These are phyloP conservation scores for Megathymus violae DNA, from an alignment of 1,140 invertebrate genomes.

Conservation along the genomic window DNA sequence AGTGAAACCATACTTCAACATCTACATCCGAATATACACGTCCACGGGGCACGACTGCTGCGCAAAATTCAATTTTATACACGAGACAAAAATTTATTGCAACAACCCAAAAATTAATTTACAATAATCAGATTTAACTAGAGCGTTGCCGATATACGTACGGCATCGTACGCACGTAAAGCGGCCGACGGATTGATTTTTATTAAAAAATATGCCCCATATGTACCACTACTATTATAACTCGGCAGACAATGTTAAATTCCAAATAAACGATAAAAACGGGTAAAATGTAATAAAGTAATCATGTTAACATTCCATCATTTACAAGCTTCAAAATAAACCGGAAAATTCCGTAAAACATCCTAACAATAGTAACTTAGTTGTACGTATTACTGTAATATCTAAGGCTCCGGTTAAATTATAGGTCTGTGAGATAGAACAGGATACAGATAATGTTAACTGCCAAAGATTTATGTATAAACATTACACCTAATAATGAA, in stretches of 20 bases:
- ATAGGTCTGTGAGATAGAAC: neutral
- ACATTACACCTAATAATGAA: no score
- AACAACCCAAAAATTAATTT: slow-evolving; percentile 73
- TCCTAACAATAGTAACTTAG: slow-evolving; percentile 42
- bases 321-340: slow-evolving; percentile 65
- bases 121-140: slow-evolving; percentile 24
- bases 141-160: no score
- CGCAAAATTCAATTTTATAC: slow-evolving; percentile 56
- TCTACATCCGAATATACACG: slow-evolving; percentile 59
- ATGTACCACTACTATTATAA: slow-evolving; percentile 45
- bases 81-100: slow-evolving; percentile 66
- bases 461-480: neutral
- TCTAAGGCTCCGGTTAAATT: neutral
- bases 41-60: slow-evolving; percentile 50
- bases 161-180: no score
- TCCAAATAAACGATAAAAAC: slow-evolving; percentile 31
- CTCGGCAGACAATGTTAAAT: slow-evolving; percentile 22
- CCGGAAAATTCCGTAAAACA: slow-evolving; percentile 48
- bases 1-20: slow-evolving; percentile 42
- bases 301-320: slow-evolving; percentile 64
- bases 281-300: slow-evolving; percentile 39
- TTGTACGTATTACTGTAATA: slow-evolving; percentile 3
- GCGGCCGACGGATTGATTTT: slow-evolving; percentile 22
- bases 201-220: slow-evolving; percentile 52
- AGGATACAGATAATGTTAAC: neutral